Conservation (phyloP, 2,888 invertebrate genomes). For the Ferrisia virgata region DNA sequence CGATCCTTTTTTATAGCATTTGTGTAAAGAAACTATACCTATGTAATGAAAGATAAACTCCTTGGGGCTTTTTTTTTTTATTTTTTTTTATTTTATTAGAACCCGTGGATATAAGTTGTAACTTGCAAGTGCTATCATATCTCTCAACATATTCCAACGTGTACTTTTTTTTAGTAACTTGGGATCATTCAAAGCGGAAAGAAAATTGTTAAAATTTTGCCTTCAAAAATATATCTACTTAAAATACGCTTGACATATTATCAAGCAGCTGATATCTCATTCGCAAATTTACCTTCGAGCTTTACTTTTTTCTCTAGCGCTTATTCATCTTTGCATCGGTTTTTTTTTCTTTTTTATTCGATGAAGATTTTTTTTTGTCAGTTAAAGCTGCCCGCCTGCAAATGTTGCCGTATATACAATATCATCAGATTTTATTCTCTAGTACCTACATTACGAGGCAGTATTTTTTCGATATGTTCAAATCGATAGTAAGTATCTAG, state of each 20-base stretch:
- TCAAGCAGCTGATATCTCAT: background rate
- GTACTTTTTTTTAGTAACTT: background rate
- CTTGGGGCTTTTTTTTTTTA: background rate
- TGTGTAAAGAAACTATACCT: background rate
- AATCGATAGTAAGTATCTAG: background rate
- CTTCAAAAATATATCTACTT: background rate
- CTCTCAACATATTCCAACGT: background rate
- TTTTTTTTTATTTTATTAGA: background rate
- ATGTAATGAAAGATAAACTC: background rate
- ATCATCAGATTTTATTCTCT: constrained; percentile 13
- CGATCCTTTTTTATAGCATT: background rate
- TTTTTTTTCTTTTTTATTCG: too few species aligned
- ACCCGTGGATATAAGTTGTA: background rate
- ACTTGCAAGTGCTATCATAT: background rate
- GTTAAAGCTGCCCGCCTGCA: background rate
- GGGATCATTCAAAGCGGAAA: background rate
- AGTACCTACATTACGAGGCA: background rate
- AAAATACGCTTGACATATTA: background rate
- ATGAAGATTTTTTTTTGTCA: too few species aligned
- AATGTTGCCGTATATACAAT: background rate
- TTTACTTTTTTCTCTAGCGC: background rate
- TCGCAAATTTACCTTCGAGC: background rate
- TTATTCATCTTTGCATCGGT: background rate
- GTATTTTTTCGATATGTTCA: background rate
- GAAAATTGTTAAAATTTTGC: background rate